Evolutionary conservation across 2,113 vertebrate species (phyloP), one percentile per base, ranked within the genome.

Genomic region (Eclectus roratus): DNA sequence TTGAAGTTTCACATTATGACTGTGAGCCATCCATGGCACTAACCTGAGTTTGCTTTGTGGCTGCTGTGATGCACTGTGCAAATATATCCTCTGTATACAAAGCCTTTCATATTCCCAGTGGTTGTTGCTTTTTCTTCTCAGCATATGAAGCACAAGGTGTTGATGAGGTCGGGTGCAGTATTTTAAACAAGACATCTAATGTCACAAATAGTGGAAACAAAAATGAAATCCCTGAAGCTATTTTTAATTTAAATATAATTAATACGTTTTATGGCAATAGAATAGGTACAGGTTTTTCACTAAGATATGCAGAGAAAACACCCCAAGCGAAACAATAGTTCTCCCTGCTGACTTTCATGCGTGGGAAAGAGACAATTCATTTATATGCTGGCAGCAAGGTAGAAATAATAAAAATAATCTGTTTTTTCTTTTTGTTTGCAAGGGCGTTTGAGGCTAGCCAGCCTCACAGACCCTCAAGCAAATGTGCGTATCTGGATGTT

Each of bases 171-270:
- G 87, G 80, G 65, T 89, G 58, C 58, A 61, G 73, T 93, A 80
- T 89, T 93, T 94, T 93, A 93, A 95, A 92, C 49, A 94, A 96
- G 74, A 93, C 20, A 14, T 96, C 80, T 79, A 74, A 49, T 79
- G 81, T 96, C 80, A 93, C 83, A 94, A 96, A 92, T 49, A 94
- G 80, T 85, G 92, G 91, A 85, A 95, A 87, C 56, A 85, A 89
- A 92, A 95, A 91, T 82, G 2, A 86, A 93, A 72, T 91, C 91
- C 96, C 88, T 56, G 80, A 91, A 95, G 93, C 83, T 84, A 85
- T 92, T 91, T 95, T 96, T 72, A 96, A 96, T 96, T 95, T 94
- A 88, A 96, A 96, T 74, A 93, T 84, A 91, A 96, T 93, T 96
- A 97, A 96, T 95, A 84, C 80, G 58, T 91, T 96, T 96, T 96